A percentile compares a stretch with the other conserved stretches of the same genome.
Evolutionary conservation across 1,140 invertebrate genomes (phyloP).

Genomic region (Monomorium pharaonis): DNA sequence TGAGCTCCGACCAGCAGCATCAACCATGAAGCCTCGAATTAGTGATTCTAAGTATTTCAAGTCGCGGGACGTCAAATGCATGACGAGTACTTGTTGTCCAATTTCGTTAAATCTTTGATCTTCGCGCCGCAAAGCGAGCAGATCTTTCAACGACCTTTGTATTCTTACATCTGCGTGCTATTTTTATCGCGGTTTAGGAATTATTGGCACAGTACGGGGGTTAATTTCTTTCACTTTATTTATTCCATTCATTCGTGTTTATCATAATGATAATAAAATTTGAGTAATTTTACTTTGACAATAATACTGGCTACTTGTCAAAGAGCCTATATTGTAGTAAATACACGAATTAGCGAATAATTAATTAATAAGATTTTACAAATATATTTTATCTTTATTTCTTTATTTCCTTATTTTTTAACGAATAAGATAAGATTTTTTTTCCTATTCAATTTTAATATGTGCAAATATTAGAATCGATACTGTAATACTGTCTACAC

Average conservation of each 20-base stretch:
- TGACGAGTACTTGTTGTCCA: slow-evolving; percentile 57
- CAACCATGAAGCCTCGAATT: slow-evolving; percentile 26
- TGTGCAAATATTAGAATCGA: not conserved
- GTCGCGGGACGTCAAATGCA: slow-evolving; percentile 43
- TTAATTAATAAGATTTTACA: not conserved
- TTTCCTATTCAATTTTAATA: not conserved
- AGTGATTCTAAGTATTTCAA: slow-evolving; percentile 50
- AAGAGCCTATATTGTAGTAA: not conserved
- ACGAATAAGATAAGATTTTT: no score
- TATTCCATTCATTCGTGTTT: not conserved
- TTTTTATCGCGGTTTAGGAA: slow-evolving; percentile 19
- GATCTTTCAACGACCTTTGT: slow-evolving; percentile 21
- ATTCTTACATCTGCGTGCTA: slow-evolving; percentile 5
- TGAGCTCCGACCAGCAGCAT: not conserved
- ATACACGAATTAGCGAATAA: not conserved
- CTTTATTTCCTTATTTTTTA: not conserved
- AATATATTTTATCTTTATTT: not conserved
- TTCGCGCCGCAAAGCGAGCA: slow-evolving; percentile 31
- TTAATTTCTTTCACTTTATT: slow-evolving; percentile 24
- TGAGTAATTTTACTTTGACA: not conserved
- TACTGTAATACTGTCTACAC: not conserved
- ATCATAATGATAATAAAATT: not conserved
- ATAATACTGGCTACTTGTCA: not conserved
- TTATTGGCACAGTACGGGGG: not conserved
- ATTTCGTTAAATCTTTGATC: slow-evolving; percentile 55